Percentiles rank a stretch among this genome's conserved stretches.
phyloP scores from a whole-genome alignment of 2,797 vertebrate genomes.

The Diplodus sargus region DNA sequence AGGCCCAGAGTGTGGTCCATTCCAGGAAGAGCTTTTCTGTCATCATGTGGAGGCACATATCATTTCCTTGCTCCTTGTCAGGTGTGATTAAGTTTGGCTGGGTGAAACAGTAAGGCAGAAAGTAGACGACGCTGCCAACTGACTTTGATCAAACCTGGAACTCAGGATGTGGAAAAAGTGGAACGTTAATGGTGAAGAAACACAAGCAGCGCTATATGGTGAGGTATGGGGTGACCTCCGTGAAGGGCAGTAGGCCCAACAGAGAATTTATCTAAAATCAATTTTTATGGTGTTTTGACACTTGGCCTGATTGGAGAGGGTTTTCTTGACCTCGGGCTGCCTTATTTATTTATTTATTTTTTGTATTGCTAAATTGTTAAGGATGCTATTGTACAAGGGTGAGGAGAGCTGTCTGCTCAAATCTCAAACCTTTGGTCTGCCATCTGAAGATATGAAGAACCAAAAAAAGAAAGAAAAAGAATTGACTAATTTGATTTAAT shows the following conservation, averaged over 20 bases:
- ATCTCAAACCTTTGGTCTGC: neutral
- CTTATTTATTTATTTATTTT: neutral
- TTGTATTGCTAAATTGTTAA: neutral
- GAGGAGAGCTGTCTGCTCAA: neutral
- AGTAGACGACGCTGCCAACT: neutral
- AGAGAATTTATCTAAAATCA: conserved; percentile 24
- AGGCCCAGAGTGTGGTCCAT: conserved; percentile 45
- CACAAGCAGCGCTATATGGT: conserved; percentile 1
- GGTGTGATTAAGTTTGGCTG: conserved; percentile 28
- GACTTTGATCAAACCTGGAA: neutral
- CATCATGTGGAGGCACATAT: conserved; percentile 32
- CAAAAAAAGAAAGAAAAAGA: neutral
- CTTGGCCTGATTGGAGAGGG: neutral
- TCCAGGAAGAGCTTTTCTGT: conserved; percentile 34
- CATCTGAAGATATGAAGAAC: neutral
- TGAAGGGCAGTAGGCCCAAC: neutral
- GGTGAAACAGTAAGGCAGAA: neutral
- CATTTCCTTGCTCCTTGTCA: conserved; percentile 35
- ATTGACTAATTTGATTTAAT: conserved; percentile 15
- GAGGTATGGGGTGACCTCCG: conserved; percentile 3
- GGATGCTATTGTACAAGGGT: conserved; percentile 2
- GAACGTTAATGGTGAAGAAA: conserved; percentile 22
- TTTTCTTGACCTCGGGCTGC: neutral
- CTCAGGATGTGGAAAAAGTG: neutral
- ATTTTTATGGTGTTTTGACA: conserved; percentile 23